A percentile compares a stretch with the other conserved stretches of the same genome.
These are phyloP conservation scores for Drosophila grimshawi DNA, from an alignment of 1,140 invertebrate species.

Conservation along the genomic window DNA sequence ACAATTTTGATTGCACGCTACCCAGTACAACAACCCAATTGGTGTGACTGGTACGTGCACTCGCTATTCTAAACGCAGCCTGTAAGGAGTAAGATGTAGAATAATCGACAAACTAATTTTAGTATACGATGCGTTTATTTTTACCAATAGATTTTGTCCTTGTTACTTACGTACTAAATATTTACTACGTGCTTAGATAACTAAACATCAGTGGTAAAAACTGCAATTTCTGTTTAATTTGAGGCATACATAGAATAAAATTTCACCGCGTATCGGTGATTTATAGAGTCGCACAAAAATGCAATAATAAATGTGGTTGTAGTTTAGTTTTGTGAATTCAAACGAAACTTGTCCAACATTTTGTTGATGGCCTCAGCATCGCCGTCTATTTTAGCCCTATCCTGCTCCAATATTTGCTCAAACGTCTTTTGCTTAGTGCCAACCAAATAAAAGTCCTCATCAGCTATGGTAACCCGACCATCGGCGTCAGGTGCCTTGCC, in stretches of 20 bases:
- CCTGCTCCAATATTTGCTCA: conserved; percentile 64
- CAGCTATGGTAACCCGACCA: conserved; percentile 70
- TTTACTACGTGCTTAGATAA: too few relatives aligned
- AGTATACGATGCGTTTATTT: too few relatives aligned
- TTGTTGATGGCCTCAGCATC: conserved; percentile 75
- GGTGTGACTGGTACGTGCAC: too few relatives aligned
- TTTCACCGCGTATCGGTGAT: neutral
- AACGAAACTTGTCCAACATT: conserved; percentile 77
- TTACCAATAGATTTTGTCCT: too few relatives aligned
- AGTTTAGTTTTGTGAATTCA: conserved; percentile 56
- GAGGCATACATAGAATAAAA: neutral
- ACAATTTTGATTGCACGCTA: neutral
- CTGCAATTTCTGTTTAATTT: too few relatives aligned
- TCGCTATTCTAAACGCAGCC: too few relatives aligned
- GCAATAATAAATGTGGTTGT: neutral
- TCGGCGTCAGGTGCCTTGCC: conserved; percentile 61
- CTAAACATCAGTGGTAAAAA: too few relatives aligned
- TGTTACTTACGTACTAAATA: too few relatives aligned
- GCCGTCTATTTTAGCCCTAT: conserved; percentile 70
- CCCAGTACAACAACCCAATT: neutral
- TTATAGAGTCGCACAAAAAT: neutral
- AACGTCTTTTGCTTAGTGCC: conserved; percentile 74
- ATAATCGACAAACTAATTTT: too few relatives aligned
- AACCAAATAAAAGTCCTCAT: conserved; percentile 78
- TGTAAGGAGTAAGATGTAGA: neutral